Evolutionary conservation across 2,797 vertebrate species (phyloP).

Genomic region (Gallinago solitaria): DNA sequence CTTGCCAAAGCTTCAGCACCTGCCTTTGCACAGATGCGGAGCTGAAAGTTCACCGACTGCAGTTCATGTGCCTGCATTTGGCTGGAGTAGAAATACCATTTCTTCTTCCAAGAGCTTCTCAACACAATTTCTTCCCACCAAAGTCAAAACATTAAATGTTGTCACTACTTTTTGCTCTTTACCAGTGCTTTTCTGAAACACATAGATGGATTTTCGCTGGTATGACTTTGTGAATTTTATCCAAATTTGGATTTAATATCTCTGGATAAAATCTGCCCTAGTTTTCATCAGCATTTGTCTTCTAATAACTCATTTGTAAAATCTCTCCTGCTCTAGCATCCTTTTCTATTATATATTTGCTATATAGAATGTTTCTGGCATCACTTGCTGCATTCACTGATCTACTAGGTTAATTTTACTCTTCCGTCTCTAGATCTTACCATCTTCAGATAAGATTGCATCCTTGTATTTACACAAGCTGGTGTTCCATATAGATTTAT

Average conservation of each 20-base stretch:
- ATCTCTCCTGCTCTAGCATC: not conserved
- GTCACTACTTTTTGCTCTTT: not conserved
- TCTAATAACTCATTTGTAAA: not conserved
- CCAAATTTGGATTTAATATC: not conserved
- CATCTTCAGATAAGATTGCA: not conserved
- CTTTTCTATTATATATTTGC: not conserved
- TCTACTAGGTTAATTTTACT: not conserved
- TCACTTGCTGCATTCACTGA: not conserved
- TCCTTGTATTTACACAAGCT: not conserved
- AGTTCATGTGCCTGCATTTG: not conserved
- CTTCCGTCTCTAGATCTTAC: not conserved
- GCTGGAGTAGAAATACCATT: not conserved
- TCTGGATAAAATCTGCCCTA: not conserved
- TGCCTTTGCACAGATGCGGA: not conserved
- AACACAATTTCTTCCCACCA: not conserved
- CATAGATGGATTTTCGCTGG: not conserved
- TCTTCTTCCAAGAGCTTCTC: not conserved
- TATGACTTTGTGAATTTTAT: not conserved
- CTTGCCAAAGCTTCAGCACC: not conserved
- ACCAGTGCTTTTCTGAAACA: not conserved
- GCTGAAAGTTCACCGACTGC: not conserved
- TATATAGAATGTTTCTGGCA: not conserved
- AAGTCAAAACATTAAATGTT: not conserved
- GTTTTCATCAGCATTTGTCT: not conserved
- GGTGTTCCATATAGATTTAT: not conserved